phyloP scores from a whole-genome alignment of 2,888 invertebrate genomes.

The Cylindroiulus punctatus region DNA sequence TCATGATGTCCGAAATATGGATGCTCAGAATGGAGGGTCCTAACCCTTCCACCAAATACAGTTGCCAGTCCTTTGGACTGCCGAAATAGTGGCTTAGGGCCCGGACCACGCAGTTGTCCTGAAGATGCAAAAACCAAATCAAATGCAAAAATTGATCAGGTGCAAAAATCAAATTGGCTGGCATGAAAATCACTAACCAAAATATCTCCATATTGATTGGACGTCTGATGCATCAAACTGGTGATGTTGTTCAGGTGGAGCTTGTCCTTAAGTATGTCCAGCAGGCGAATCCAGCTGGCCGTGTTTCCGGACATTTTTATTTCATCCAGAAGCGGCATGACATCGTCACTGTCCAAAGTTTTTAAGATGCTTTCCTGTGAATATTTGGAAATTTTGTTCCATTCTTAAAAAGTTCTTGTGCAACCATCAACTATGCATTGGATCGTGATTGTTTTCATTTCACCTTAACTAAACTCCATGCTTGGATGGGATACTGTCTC shows the following conservation, averaged over 20 bases:
- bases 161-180: not conserved
- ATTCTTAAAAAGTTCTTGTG: too few species aligned
- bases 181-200: not conserved
- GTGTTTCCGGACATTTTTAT: not conserved
- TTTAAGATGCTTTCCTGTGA: not conserved
- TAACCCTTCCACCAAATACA: conserved; percentile 12
- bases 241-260: not conserved
- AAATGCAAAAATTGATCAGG: not conserved
- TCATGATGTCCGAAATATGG: conserved; percentile 16
- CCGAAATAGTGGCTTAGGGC: conserved; percentile 3
- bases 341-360: not conserved
- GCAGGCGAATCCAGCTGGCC: not conserved
- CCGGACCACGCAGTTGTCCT: not conserved
- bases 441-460: not conserved
- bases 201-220: not conserved
- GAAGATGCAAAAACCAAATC: not conserved
- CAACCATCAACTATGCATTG: too few species aligned
- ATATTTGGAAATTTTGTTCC: too few species aligned
- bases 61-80: not conserved
- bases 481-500: not conserved
- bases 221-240: not conserved
- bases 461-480: not conserved
- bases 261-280: conserved; percentile 30
- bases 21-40: not conserved
- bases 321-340: not conserved